phyloP scores from a whole-genome alignment of 2,113 vertebrate genomes.

The Dipodomys stephensi region DNA sequence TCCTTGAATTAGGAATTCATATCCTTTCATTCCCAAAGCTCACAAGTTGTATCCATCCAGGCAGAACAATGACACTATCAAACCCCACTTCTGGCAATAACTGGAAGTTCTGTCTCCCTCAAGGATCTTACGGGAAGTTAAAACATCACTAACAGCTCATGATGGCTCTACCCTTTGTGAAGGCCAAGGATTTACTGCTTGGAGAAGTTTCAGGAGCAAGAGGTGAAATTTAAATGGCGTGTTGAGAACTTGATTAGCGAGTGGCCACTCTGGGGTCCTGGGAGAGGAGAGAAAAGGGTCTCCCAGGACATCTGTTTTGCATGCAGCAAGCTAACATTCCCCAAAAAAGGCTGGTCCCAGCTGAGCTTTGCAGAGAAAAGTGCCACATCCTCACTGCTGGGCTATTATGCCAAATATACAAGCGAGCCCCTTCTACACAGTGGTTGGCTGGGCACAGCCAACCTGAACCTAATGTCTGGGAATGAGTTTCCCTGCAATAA shows the following conservation, averaged over 20 bases:
- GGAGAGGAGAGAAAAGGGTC: background rate
- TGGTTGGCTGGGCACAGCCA: background rate
- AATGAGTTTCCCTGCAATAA: background rate
- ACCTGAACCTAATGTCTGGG: background rate
- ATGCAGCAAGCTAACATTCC: background rate
- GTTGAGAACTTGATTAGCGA: background rate
- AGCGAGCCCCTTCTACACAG: background rate
- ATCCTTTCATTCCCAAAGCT: background rate
- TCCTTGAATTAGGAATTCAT: conserved; percentile 66
- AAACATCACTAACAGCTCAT: background rate
- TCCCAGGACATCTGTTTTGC: background rate
- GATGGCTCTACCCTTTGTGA: background rate
- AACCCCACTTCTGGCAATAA: conserved; percentile 43
- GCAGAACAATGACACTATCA: conserved; percentile 48
- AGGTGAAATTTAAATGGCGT: conserved; percentile 32
- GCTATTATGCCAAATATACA: background rate
- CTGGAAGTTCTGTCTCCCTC: conserved; percentile 43
- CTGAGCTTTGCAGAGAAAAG: background rate
- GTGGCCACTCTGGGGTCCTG: background rate
- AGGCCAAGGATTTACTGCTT: conserved; percentile 51
- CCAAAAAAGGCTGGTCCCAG: background rate
- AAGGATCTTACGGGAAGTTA: conserved; percentile 38
- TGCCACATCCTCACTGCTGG: background rate
- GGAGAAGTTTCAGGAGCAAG: conserved; percentile 31
- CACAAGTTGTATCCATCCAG: background rate